A percentile compares a stretch with the other conserved stretches of the same genome.
Conservation (phyloP, 2,888 invertebrate genomes). For the Lasius platythorax region DNA sequence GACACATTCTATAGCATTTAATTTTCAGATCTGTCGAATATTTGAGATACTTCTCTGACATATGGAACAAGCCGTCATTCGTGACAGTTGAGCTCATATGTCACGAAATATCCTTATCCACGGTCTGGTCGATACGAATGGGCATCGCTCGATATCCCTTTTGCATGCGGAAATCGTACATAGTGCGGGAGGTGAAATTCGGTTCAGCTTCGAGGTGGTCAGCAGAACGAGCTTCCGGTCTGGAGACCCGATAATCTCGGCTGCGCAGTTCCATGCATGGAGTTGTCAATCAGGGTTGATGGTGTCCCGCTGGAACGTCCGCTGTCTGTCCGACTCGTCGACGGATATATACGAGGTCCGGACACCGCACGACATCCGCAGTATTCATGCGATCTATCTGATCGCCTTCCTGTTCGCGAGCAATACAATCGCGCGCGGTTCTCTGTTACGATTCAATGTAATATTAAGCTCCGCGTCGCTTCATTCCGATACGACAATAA, state of each 20-base stretch:
- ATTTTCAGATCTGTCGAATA: slow-evolving; percentile 15
- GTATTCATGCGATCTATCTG: slow-evolving; percentile 76
- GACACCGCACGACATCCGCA: slow-evolving; percentile 75
- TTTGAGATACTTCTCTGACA: slow-evolving; percentile 31
- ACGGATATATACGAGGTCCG: slow-evolving; percentile 74
- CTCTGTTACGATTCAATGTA: slow-evolving; percentile 52
- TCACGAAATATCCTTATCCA: slow-evolving; percentile 67
- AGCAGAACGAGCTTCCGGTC: slow-evolving; percentile 77
- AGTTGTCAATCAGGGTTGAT: slow-evolving; percentile 77
- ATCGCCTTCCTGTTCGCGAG: slow-evolving; percentile 74
- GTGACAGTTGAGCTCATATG: slow-evolving; percentile 48
- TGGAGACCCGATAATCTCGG: slow-evolving; percentile 75
- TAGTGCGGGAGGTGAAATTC: slow-evolving; percentile 69
- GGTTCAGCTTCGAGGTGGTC: slow-evolving; percentile 74
- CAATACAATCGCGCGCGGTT: slow-evolving; percentile 62
- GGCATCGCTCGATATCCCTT: slow-evolving; percentile 72
- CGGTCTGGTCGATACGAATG: slow-evolving; percentile 56
- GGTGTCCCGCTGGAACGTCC: slow-evolving; percentile 76
- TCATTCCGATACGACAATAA: slow-evolving; percentile 53
- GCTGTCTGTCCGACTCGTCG: slow-evolving; percentile 72
- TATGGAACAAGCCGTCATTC: slow-evolving; percentile 17
- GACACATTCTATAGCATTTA: neutral
- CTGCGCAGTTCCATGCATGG: slow-evolving; percentile 72
- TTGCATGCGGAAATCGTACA: slow-evolving; percentile 76
- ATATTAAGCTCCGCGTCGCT: slow-evolving; percentile 65